phyloP scores from a whole-genome alignment of 1,140 invertebrate species.

The Hestina assimilis region DNA sequence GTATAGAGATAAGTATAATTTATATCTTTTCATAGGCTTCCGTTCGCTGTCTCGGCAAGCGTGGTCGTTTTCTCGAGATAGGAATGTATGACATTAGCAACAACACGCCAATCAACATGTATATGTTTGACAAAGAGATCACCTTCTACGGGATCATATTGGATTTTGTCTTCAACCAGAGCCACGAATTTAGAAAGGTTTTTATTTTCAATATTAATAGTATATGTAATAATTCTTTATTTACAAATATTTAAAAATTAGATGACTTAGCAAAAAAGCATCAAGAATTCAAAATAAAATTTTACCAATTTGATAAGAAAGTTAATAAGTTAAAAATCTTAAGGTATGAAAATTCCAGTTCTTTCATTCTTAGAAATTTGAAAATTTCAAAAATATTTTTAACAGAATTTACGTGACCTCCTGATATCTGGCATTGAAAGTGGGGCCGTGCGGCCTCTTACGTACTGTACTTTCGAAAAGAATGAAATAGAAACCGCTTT shows the following conservation, averaged over 20 bases:
- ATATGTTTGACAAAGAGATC: constrained; percentile 89
- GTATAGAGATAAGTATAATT: not conserved
- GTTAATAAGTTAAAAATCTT: too few relatives aligned
- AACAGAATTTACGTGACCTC: constrained; percentile 69
- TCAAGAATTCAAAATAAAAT: too few relatives aligned
- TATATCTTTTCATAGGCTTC: constrained; percentile 77
- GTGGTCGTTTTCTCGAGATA: constrained; percentile 87
- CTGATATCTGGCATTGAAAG: constrained; percentile 82
- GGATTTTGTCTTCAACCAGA: constrained; percentile 82
- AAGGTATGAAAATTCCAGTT: too few relatives aligned
- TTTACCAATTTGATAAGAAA: too few relatives aligned
- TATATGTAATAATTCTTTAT: not conserved
- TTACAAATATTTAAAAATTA: too few relatives aligned
- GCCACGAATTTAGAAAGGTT: constrained; percentile 59
- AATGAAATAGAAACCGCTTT: constrained; percentile 84
- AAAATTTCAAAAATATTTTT: not conserved
- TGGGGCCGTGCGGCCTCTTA: constrained; percentile 83
- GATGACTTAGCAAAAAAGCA: too few relatives aligned
- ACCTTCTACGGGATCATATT: constrained; percentile 93
- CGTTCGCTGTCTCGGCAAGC: constrained; percentile 85
- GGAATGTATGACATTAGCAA: constrained; percentile 86
- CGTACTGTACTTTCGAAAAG: constrained; percentile 79
- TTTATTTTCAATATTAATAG: not conserved
- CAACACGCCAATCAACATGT: constrained; percentile 83
- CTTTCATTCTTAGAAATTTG: too few relatives aligned